Evolutionary conservation across 1,140 invertebrate species (phyloP).

Genomic region (Anastatus disparis): DNA sequence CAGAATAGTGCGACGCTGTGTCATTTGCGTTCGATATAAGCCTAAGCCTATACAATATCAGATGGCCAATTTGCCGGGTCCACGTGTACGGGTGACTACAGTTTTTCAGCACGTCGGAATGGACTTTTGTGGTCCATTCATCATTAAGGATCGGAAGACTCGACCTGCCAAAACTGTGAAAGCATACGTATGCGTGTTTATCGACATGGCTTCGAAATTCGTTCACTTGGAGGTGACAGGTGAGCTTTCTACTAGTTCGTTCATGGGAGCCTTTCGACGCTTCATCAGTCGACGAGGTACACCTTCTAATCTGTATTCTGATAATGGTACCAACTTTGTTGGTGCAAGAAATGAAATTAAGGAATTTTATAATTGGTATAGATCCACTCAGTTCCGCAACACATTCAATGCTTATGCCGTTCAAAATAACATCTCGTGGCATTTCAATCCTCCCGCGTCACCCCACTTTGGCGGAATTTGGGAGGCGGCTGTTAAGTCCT

Average conservation of each 20-base stretch:
- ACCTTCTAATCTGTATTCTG: slow-evolving; percentile 43
- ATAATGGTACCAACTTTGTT: slow-evolving; percentile 49
- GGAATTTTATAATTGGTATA: slow-evolving; percentile 27
- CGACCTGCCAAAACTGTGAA: slow-evolving; percentile 33
- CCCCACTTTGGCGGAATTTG: slow-evolving; percentile 47
- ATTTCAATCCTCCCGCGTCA: slow-evolving; percentile 27
- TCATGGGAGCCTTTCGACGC: slow-evolving; percentile 34
- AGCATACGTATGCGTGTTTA: slow-evolving; percentile 42
- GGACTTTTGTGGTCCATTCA: slow-evolving; percentile 43
- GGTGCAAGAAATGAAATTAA: slow-evolving; percentile 33
- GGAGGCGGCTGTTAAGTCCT: slow-evolving; percentile 41
- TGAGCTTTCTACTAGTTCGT: slow-evolving; percentile 28
- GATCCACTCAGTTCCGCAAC: too few species aligned
- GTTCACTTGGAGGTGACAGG: slow-evolving; percentile 34
- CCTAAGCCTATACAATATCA: slow-evolving; percentile 29
- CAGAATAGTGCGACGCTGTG: slow-evolving; percentile 35
- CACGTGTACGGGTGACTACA: slow-evolving; percentile 37
- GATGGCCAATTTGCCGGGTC: slow-evolving; percentile 41
- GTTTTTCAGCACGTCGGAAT: slow-evolving; percentile 42
- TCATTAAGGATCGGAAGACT: slow-evolving; percentile 41
- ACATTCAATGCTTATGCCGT: not conserved
- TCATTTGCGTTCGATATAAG: slow-evolving; percentile 30
- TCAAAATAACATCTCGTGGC: slow-evolving; percentile 24
- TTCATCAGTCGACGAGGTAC: slow-evolving; percentile 15
- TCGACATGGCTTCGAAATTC: slow-evolving; percentile 28